phyloP scores from a whole-genome alignment of 2,797 vertebrate genomes.

The Carcharodon carcharias region DNA sequence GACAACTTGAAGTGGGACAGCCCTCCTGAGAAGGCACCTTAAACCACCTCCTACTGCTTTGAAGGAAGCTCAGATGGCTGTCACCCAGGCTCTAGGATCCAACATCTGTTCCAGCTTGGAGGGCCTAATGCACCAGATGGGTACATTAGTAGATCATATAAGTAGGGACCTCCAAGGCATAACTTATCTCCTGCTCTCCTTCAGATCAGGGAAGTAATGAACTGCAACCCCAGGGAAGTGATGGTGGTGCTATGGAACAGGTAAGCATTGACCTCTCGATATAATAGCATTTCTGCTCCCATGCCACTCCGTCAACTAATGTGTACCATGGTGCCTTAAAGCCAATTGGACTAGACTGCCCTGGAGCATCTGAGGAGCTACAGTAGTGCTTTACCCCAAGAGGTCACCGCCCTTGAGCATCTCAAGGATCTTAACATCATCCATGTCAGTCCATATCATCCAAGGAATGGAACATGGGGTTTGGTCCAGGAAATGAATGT shows the following conservation, averaged over 20 bases:
- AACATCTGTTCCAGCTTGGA: background rate
- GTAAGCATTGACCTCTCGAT: no score
- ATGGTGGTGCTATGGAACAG: background rate
- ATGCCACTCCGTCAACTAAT: background rate
- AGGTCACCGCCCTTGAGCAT: background rate
- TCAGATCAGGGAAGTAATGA: background rate
- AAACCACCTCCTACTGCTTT: background rate
- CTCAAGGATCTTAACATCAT: background rate
- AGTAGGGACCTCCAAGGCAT: background rate
- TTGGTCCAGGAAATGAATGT: background rate
- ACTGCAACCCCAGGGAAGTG: background rate
- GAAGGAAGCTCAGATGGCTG: background rate
- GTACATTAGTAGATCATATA: background rate
- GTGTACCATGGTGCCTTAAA: background rate
- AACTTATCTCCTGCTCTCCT: background rate
- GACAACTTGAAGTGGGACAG: background rate
- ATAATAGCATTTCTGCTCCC: background rate
- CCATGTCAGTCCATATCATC: background rate
- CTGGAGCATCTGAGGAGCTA: background rate
- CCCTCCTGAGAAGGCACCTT: background rate
- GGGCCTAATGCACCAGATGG: background rate
- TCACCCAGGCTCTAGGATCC: background rate
- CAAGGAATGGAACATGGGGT: background rate
- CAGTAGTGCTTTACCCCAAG: background rate
- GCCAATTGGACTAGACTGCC: background rate